Evolutionary conservation across 2,797 vertebrate species (phyloP), one percentile per base, ranked within the genome.

Genomic region (Oreortyx pictus): DNA sequence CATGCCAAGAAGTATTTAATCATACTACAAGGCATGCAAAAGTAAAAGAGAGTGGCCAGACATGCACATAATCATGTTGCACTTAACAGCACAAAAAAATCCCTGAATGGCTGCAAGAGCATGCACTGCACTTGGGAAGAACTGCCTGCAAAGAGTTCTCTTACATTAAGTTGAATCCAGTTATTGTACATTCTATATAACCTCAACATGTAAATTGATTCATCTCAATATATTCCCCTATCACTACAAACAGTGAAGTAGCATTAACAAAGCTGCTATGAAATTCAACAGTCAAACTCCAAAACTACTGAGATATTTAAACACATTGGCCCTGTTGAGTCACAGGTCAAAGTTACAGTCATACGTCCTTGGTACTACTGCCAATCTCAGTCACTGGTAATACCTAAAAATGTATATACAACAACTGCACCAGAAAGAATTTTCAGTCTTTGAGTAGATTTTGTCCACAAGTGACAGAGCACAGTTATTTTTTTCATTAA

Each of bases 361-460:
- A 44, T 23, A 3, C 8, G 8, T n/a, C 59, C 18, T 14, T 37
- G 35, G n/a, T 41, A 59, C 29, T 46, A 49, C 22, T 22, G 56
- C 41, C 31, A 60, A 64, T 18, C 13, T 65, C 29, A 70, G 57
- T 25, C 39, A 31, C 41, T 60, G 27, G 39, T 65, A 60, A 35
- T 10, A 46, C 1, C 4, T 61, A 74, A 79, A 79, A 46, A 65
- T 3, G 2, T 13, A 33, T 5, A 9, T 18, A 19, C 3, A 0
- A 0, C 0, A 0, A 0, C 0, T 6, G 35, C 19, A 41, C 14
- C 9, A 50, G 18, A 62, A 52, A 50, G 6, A 33, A 14, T 1
- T 31, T 14, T 25, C 43, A 47, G 5, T 6, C 12, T 70, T 12
- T 25, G 18, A 9, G 23, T 43, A 25, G 6, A 25, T 73, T 78